Base-by-base conservation (phyloP, 2,113 vertebrate species). In the Tiliqua scincoides region DNA sequence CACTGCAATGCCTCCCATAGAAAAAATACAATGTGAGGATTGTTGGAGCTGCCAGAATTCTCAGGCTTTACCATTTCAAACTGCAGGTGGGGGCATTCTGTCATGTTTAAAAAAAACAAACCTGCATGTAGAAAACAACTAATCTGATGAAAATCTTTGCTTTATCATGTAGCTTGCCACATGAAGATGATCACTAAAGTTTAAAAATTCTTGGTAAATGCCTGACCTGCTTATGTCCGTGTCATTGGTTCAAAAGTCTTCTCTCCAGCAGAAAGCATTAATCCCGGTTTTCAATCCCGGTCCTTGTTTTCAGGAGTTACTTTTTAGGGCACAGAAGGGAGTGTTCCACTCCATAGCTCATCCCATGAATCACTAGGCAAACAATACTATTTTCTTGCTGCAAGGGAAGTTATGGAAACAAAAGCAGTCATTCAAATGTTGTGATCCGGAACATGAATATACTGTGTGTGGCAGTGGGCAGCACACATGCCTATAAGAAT, bases 391-490 rank as follows among this genome's bases (percentile, higher is more conserved):
- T 37, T 35, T 73, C 54, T 25, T 17, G 37, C 68, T 27, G 35
- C 0, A 0, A 67, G 43, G 83, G 76, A 87, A 74, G 54, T 40
- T 57, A 0, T 71, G 27, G 61, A 79, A 91, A 91, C 5, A 71
- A 61, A 20, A 87, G 79, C 57, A 54, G 54, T 0, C 0, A 74
- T 77, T 86, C 80, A 89, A 71, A 63, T 7, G 57, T 87, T 0
- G 3, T 43, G 79, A 88, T 90, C 82, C 85, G 87, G 84, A 87
- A 79, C 12, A 40, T 62, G 25, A 91, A 75, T 63, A 77, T 88
- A 82, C 30, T 0, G 0, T 15, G 10, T 1, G 79, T 72, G 79
- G 65, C 65, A 90, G 73, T 73, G 65, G 90, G 57, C 21, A 87
- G 62, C 62, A 59, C 37, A 80, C 59, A 76, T 0, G 2, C 25